Base-by-base conservation (phyloP, 2,888 invertebrate species). In the Lithosia quadra region DNA sequence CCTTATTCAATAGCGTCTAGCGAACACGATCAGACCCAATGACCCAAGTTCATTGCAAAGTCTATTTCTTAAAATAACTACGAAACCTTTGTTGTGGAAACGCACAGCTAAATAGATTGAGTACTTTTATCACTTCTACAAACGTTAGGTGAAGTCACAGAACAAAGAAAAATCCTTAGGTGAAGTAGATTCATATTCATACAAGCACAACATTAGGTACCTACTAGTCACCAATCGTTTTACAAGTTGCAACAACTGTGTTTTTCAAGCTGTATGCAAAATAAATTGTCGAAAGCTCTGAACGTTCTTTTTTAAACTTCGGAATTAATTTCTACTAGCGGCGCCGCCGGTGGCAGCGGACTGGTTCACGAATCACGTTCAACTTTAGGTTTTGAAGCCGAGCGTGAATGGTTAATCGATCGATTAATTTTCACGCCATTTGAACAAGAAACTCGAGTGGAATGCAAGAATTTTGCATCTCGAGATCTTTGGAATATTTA, bases 381-480 rank as follows among this genome's bases (percentile, higher is more conserved):
- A 88, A 90, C 88, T 91, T 91, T 88, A 91, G 91, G 90, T 91
- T 88, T 89, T 88, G 84, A 88, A 88, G 83, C 86, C 85, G 84
- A 89, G 86, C 86, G 86, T 87, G 88, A 93, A 92, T 91, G 88
- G 92, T 88, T 93, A 92, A 93, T 93, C 92, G 92, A 92, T 91
- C 90, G 92, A 93, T 92, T 93, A 92, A 91, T 94, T 93, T 92
- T 92, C 91, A 92, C 91, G 86, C 90, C 84, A 87, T 89, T 91
- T 91, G 90, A 89, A 87, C 92, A 88, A 87, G 84, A 86, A 90
- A 88, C 88, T 89, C 89, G 86, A 79, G 78, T 74, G 80, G 83
- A 87, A 84, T 89, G 86, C 84, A 86, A 84, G 85, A 84, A 83
- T 81, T 83, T 22, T 80, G 81, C 85, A 82, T 85, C 82, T 81